phyloP scores from a whole-genome alignment of 2,113 vertebrate species.

The Rostratula benghalensis region DNA sequence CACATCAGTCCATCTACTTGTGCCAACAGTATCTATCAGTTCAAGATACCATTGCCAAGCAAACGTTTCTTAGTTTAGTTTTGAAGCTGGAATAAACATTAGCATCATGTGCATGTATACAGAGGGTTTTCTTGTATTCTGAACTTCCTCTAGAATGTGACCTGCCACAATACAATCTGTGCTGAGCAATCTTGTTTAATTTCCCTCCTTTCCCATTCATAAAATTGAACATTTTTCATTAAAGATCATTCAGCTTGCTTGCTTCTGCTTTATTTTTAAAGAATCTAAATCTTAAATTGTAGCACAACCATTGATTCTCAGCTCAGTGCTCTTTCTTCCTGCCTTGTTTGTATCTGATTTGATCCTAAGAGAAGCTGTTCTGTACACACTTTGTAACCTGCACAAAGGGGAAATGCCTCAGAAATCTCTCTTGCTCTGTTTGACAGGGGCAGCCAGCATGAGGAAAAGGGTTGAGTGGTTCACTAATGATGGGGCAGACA shows the following conservation, averaged over 20 bases:
- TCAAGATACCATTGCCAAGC: neutral
- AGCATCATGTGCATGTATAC: neutral
- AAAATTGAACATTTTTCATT: neutral
- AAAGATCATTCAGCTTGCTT: neutral
- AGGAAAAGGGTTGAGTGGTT: neutral
- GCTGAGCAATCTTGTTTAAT: neutral
- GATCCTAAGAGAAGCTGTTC: neutral
- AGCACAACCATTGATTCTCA: neutral
- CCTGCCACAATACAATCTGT: neutral
- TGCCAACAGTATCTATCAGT: neutral
- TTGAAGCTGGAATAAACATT: neutral
- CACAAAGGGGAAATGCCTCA: neutral
- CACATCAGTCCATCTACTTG: neutral
- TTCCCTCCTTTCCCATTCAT: neutral
- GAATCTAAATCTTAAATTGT: neutral
- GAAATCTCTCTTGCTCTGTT: neutral
- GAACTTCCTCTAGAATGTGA: neutral
- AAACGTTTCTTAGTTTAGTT: neutral
- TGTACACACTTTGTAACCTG: neutral
- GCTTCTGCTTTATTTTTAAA: neutral
- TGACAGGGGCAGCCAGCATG: neutral
- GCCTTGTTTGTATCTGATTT: neutral
- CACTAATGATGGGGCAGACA: neutral
- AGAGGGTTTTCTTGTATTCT: neutral
- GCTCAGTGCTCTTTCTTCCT: neutral